Evolutionary conservation across 2,113 vertebrate species (phyloP).

Genomic region (Megaptera novaeangliae): DNA sequence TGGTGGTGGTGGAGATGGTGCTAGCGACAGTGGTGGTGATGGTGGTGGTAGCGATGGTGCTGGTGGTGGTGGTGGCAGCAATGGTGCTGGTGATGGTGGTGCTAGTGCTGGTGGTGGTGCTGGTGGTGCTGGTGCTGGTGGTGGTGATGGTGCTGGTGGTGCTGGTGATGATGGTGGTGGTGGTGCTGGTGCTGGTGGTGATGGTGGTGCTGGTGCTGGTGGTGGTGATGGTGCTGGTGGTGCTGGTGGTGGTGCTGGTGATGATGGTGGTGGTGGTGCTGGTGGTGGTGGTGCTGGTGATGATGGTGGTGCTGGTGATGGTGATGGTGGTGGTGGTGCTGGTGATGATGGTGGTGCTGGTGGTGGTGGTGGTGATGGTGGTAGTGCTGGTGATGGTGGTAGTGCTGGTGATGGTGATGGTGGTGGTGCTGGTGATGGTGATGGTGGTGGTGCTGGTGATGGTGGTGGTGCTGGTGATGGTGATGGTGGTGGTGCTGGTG

Average conservation of each 20-base stretch:
- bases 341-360: too few species aligned
- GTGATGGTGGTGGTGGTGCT: rapidly evolving
- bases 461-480: rapidly evolving
- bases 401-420: neutral
- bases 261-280: too few species aligned
- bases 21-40: neutral
- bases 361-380: rapidly evolving
- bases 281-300: too few species aligned
- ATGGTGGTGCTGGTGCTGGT: too few species aligned
- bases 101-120: neutral
- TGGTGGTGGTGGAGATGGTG: neutral
- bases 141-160: too few species aligned
- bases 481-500: rapidly evolving
- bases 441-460: rapidly evolving
- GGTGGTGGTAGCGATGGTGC: too few species aligned
- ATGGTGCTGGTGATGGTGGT: rapidly evolving
- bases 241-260: too few species aligned
- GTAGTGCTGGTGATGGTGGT: neutral
- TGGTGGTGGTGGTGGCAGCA: rapidly evolving
- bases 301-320: too few species aligned
- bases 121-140: rapidly evolving
- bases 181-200: too few species aligned
- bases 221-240: rapidly evolving
- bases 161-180: too few species aligned
- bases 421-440: neutral